Evolutionary conservation across 2,797 vertebrate species (phyloP).

Genomic region (Lerista edwardsae): DNA sequence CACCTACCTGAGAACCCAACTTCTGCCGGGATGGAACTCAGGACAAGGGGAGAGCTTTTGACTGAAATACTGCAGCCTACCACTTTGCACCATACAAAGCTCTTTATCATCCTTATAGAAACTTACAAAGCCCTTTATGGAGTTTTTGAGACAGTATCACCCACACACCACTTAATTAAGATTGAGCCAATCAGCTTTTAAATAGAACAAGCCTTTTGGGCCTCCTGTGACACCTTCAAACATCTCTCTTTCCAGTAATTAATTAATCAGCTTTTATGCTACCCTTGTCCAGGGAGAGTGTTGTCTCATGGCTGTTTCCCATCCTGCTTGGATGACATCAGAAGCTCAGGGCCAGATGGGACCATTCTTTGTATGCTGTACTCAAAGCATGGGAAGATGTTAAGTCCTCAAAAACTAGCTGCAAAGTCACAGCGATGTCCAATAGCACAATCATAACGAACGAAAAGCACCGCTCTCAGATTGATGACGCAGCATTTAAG

Average conservation of each 20-base stretch:
- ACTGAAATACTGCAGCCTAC: no score
- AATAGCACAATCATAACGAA: slow-evolving; percentile 19
- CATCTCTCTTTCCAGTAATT: neutral
- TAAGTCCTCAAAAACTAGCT: neutral
- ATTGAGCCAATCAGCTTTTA: no score
- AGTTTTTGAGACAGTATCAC: no score
- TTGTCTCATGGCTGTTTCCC: neutral
- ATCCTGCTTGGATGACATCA: neutral
- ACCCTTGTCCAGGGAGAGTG: neutral
- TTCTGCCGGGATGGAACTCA: no score
- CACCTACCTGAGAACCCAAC: no score
- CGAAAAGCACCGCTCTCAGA: neutral
- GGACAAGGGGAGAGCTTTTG: no score
- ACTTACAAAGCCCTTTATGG: no score
- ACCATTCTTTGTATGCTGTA: neutral
- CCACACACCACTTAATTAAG: no score
- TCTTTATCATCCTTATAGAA: no score
- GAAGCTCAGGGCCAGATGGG: neutral
- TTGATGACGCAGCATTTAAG: slow-evolving; percentile 7
- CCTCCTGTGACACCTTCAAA: neutral
- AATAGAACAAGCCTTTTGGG: no score
- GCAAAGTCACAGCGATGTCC: neutral
- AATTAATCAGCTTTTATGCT: neutral
- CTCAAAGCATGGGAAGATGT: neutral
- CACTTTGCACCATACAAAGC: no score